Conservation (phyloP, 2,113 vertebrate genomes). For the Alligator mississippiensis region DNA sequence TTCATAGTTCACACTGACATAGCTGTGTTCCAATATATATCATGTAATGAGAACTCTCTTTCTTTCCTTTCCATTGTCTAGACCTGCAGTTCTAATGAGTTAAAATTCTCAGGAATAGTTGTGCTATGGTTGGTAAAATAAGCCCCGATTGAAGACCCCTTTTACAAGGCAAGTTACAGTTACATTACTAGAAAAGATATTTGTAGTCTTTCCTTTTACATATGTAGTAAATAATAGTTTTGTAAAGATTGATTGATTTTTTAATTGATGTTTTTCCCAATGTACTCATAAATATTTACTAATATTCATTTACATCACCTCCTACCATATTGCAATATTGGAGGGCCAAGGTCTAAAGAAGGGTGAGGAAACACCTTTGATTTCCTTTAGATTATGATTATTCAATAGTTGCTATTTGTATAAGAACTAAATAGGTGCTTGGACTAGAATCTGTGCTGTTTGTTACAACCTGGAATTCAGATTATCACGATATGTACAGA, state of each 20-base stretch:
- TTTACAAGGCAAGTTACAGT: not conserved
- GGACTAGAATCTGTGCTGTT: not conserved
- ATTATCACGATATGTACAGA: not conserved
- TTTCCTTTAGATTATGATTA: constrained; percentile 4
- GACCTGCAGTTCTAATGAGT: not conserved
- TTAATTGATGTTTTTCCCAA: not conserved
- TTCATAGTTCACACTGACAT: not conserved
- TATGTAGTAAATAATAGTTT: not conserved
- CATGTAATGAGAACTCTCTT: not conserved
- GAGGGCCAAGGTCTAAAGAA: not conserved
- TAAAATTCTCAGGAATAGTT: not conserved
- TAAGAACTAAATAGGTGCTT: not conserved
- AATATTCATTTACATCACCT: not conserved
- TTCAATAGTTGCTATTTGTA: not conserved
- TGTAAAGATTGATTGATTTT: not conserved
- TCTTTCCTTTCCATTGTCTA: not conserved
- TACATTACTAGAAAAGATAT: not conserved
- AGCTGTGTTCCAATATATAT: not conserved
- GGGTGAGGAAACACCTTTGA: not conserved
- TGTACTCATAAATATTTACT: not conserved
- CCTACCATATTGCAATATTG: not conserved
- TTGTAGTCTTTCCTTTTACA: not conserved
- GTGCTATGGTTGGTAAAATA: not conserved
- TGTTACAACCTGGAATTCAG: not conserved
- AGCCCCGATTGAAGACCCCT: constrained; percentile 1